These are phyloP conservation scores for Glossophaga mutica DNA, from an alignment of 2,797 vertebrate genomes.

Conservation along the genomic window DNA sequence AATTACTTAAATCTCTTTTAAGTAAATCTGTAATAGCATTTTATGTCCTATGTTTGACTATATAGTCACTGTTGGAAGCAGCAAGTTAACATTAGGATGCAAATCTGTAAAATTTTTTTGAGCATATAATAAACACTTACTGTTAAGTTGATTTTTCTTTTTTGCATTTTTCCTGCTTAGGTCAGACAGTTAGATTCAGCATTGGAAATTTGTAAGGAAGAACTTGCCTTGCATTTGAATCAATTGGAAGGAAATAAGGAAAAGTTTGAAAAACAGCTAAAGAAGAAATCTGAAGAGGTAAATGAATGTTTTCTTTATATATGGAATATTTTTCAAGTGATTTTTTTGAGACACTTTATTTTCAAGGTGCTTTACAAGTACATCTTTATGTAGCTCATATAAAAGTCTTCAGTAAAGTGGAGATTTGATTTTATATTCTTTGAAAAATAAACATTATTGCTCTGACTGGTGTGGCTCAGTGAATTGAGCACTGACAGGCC, in stretches of 20 bases:
- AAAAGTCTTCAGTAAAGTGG: background rate
- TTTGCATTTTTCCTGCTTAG: slow-evolving; percentile 77
- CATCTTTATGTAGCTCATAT: background rate
- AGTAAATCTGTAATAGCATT: slow-evolving; percentile 10
- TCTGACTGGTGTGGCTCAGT: no score
- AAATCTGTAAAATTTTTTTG: slow-evolving; percentile 13
- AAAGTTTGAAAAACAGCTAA: slow-evolving; percentile 86
- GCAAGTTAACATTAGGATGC: slow-evolving; percentile 2
- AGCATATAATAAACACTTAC: background rate
- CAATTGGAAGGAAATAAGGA: slow-evolving; percentile 87
- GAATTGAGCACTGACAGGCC: no score
- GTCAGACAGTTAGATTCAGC: slow-evolving; percentile 87
- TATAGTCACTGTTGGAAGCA: background rate
- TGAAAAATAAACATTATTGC: background rate
- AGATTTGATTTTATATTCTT: background rate
- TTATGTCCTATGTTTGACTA: background rate
- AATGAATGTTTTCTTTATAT: slow-evolving; percentile 47
- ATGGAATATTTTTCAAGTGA: background rate
- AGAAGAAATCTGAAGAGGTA: slow-evolving; percentile 89
- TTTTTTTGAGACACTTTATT: slow-evolving; percentile 22
- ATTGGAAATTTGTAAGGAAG: slow-evolving; percentile 86
- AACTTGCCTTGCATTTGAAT: slow-evolving; percentile 85
- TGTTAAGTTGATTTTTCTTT: background rate
- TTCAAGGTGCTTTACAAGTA: background rate
- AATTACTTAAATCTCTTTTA: background rate